Percentiles rank a stretch among this genome's conserved stretches.
Conservation (phyloP, 2,797 vertebrate genomes). For the Hoplostethus mediterraneus region DNA sequence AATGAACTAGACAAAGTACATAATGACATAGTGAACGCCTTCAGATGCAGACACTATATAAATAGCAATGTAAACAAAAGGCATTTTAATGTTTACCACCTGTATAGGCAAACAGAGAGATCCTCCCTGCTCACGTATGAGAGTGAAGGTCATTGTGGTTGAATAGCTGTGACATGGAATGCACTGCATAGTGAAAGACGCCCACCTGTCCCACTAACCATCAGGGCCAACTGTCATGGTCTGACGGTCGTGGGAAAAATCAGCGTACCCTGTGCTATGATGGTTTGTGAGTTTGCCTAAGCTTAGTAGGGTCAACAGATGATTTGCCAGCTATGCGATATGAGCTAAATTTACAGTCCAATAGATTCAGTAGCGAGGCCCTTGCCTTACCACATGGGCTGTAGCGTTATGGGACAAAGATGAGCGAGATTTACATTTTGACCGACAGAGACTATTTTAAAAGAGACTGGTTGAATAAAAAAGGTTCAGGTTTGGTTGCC, state of each 20-base stretch:
- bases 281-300: constrained; percentile 67
- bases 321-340: constrained; percentile 65
- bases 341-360: constrained; percentile 65
- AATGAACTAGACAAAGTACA: constrained; percentile 25
- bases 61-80: constrained; percentile 39
- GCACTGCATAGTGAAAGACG: constrained; percentile 56
- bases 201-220: constrained; percentile 73
- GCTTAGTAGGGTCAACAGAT: constrained; percentile 61
- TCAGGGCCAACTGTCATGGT: constrained; percentile 73
- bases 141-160: constrained; percentile 65
- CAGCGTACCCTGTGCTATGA: constrained; percentile 30
- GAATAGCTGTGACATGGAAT: constrained; percentile 43
- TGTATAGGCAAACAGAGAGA: constrained; percentile 28
- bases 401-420: constrained; percentile 36
- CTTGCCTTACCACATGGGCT: constrained; percentile 49
- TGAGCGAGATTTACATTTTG: constrained; percentile 27
- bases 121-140: background rate
- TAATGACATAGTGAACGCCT: constrained; percentile 21
- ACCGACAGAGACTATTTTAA: constrained; percentile 25
- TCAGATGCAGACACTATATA: constrained; percentile 9
- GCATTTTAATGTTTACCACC: constrained; percentile 17
- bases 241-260: constrained; percentile 78
- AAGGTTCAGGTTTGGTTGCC: background rate
- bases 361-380: constrained; percentile 6
- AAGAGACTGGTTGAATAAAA: constrained; percentile 15